Percentiles rank a stretch among this genome's conserved stretches.
Evolutionary conservation across 2,113 vertebrate genomes (phyloP).

Genomic region (Girardinichthys multiradiatus): DNA sequence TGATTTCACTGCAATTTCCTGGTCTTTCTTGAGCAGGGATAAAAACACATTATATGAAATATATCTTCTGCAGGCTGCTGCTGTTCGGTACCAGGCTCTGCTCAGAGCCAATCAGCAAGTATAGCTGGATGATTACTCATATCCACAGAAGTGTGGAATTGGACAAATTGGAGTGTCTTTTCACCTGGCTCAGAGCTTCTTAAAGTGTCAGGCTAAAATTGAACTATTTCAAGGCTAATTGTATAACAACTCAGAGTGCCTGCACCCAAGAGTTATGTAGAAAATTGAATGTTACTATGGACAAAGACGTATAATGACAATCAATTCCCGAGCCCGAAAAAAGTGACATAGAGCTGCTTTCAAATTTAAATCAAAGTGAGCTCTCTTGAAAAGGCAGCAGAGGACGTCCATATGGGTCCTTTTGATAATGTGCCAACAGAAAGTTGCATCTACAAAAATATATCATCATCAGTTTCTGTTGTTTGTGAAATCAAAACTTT

Average conservation of each 20-base stretch:
- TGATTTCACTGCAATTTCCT: slow-evolving; percentile 21
- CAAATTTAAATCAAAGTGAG: slow-evolving; percentile 63
- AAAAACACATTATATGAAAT: slow-evolving; percentile 30
- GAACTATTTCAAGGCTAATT: slow-evolving; percentile 73
- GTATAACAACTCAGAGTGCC: slow-evolving; percentile 63
- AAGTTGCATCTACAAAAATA: slow-evolving; percentile 33
- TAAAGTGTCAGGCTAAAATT: slow-evolving; percentile 60
- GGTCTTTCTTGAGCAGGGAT: slow-evolving; percentile 13
- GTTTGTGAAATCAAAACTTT: slow-evolving; percentile 35
- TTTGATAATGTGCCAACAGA: slow-evolving; percentile 15
- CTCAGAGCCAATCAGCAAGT: slow-evolving; percentile 65
- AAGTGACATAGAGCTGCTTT: slow-evolving; percentile 42
- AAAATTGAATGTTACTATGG: slow-evolving; percentile 68
- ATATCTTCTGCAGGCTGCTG: slow-evolving; percentile 30
- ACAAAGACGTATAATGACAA: slow-evolving; percentile 72
- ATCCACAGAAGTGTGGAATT: slow-evolving; percentile 65
- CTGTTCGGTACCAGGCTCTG: slow-evolving; percentile 38
- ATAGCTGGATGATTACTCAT: slow-evolving; percentile 62
- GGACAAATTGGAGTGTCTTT: slow-evolving; percentile 67
- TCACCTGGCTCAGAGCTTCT: slow-evolving; percentile 62
- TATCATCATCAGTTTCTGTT: slow-evolving; percentile 41
- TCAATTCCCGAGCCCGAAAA: slow-evolving; percentile 52
- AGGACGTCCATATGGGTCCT: slow-evolving; percentile 19
- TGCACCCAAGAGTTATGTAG: slow-evolving; percentile 62
- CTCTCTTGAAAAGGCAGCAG: slow-evolving; percentile 36